Base-by-base conservation (phyloP, 64 coral and sea anemone genomes). In the Stylophora pistillata region DNA sequence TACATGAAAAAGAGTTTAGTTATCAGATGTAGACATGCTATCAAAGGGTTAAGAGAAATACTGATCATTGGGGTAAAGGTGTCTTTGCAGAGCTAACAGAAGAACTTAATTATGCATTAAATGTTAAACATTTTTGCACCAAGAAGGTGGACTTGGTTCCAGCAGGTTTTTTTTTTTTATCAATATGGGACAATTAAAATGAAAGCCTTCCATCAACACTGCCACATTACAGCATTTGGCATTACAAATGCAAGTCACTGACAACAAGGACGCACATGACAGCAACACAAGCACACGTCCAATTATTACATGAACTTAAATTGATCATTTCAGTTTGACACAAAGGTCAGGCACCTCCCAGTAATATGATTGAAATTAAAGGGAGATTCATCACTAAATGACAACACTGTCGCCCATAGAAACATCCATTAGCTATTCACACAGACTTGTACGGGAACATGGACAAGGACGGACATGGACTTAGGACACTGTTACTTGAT, bases 371-470 rank as follows among this genome's bases (percentile, higher is more conserved):
- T 4, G 61, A 84, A 31, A 84, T 63, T 63, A 15, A 21, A 21
- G 20, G 26, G 64, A 68, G 2, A 16, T 32, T 21, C 52, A 20
- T 52, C 73, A 75, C 64, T 82, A 17, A 53, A 63, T 30, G 59
- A 82, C 47, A 33, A 21, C 33, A 20, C 59, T 53, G 59, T 82
- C 57, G 30, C 79, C 28, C 56, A 65, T 41, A 66, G 30, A 37
- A 61, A 82, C 58, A 84, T 84, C 80, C 80, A 84, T 66, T 84
- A 65, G 58, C 33, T 84, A 66, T 25, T 47, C 37, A 66, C 23
- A 84, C 80, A 84, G 80, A 62, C 60, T 84, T 68, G 29, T 65
- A 53, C 13, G 62, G 80, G 80, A 84, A 84, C 80, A 58, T 30
- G 55, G 26, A 60, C 55, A 34, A 56, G 26, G 55, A 60, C 26